Conservation (phyloP, 92 coral and sea anemone species). For the Heteractis magnifica region DNA sequence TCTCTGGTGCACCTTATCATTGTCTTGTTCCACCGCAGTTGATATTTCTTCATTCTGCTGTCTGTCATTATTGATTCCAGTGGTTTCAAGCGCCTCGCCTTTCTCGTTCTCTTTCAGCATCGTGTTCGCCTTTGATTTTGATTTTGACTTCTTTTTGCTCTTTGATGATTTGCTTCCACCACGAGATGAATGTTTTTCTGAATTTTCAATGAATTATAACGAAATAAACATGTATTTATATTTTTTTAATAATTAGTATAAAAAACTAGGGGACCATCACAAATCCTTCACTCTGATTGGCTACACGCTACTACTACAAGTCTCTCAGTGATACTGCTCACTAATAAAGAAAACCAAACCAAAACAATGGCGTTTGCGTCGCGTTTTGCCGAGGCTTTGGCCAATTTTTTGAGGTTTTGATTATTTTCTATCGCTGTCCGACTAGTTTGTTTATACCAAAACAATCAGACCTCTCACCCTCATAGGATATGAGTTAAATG, state of each 20-base stretch:
- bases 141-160: conserved; percentile 61
- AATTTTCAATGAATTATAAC: background rate
- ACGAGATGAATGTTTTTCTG: conserved; percentile 15
- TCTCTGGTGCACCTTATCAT: background rate
- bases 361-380: no score
- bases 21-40: background rate
- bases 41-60: background rate
- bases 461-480: no score
- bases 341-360: no score
- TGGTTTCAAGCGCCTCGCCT: background rate
- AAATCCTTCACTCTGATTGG: no score
- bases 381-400: no score
- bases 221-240: no score
- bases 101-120: background rate
- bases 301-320: no score
- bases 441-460: no score
- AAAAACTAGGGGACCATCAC: background rate
- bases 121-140: conserved; percentile 50
- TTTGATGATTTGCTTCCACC: conserved; percentile 57
- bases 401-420: no score
- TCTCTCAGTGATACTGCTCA: no score
- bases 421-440: no score
- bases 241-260: background rate
- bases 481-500: no score
- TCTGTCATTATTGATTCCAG: background rate